Base-by-base conservation (phyloP, 64 coral and sea anemone genomes). In the Porites australiensis region DNA sequence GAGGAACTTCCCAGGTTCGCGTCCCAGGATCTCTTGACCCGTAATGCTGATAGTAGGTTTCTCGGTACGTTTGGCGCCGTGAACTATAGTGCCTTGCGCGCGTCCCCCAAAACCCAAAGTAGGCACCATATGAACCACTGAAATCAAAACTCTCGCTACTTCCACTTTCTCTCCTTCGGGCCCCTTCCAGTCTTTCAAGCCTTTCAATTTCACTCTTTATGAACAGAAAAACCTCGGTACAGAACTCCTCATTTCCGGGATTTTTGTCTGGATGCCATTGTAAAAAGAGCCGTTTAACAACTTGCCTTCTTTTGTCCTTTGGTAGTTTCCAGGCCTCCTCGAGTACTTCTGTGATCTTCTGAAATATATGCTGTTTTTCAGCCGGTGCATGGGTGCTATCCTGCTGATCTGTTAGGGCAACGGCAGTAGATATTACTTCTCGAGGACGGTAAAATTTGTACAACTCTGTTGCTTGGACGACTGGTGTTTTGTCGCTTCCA, bases 221-320 rank as follows among this genome's bases (percentile, higher is more conserved):
- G 63, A 69, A 47, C 66, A 82, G 46, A 64, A 77, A 90, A 9
- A 90, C 22, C 47, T 67, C 18, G 45, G 74, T 79, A 2, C 88
- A 90, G 53, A 79, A 77, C 58, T 67, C 58, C 64, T 79, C 88
- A 18, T 90, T 52, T 44, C 63, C 88, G 10, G 75, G 88, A 68
- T 90, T 90, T 58, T 79, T 90, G 51, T 90, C 88, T 15, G 88
- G 88, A 21, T 90, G 88, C 88, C 88, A 90, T n/a, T n/a, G n/a
- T n/a, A 7, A 58, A 20, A 4, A 79, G 74, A 90, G 59, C 15
- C 88, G 73, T 61, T 79, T 90, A 2, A 79, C 65, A 68, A 90
- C 70, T 14, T 71, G 66, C 44, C 45, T 66, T 50, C 64, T 13
- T 87, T 9, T 70, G 19, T 87, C 65, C 45, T 23, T 44, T 13